phyloP scores from a whole-genome alignment of 2,797 vertebrate genomes.

The Eupleurogrammus muticus region DNA sequence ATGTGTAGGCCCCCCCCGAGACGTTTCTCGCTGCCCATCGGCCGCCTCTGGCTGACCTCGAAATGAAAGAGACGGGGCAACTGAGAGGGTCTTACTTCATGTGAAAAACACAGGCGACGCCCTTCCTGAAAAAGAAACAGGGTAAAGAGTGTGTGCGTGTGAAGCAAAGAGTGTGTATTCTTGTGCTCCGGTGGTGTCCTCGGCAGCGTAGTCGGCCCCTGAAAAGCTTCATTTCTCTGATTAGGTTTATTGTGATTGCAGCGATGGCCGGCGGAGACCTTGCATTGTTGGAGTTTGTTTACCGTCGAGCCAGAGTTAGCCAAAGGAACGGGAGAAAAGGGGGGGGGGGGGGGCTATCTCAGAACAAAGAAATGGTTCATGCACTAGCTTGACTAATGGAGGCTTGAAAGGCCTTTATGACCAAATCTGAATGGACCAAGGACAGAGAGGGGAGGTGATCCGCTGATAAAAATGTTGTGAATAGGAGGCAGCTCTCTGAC shows the following conservation, averaged over 20 bases:
- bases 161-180: neutral
- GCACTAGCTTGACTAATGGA: conserved; percentile 72
- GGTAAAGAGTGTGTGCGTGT: conserved; percentile 7
- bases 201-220: conserved; percentile 13
- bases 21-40: conserved; percentile 20
- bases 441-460: conserved; percentile 48
- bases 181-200: conserved; percentile 10
- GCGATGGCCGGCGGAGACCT: conserved; percentile 64
- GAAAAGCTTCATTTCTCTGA: conserved; percentile 54
- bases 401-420: conserved; percentile 70
- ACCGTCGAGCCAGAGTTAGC: conserved; percentile 65
- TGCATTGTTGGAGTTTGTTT: conserved; percentile 73
- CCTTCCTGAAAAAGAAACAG: conserved; percentile 58
- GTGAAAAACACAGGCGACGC: conserved; percentile 60
- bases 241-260: conserved; percentile 68
- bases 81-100: conserved; percentile 52
- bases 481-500: conserved; percentile 44
- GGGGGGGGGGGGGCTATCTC: conserved; percentile 52
- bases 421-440: conserved; percentile 63
- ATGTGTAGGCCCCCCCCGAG: conserved; percentile 17
- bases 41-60: conserved; percentile 41
- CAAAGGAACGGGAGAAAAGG: conserved; percentile 59
- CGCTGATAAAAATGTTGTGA: conserved; percentile 38
- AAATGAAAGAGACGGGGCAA: conserved; percentile 26
- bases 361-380: conserved; percentile 75